These are phyloP conservation scores for Melopsittacus undulatus DNA, from an alignment of 2,797 vertebrate genomes.

Conservation along the genomic window DNA sequence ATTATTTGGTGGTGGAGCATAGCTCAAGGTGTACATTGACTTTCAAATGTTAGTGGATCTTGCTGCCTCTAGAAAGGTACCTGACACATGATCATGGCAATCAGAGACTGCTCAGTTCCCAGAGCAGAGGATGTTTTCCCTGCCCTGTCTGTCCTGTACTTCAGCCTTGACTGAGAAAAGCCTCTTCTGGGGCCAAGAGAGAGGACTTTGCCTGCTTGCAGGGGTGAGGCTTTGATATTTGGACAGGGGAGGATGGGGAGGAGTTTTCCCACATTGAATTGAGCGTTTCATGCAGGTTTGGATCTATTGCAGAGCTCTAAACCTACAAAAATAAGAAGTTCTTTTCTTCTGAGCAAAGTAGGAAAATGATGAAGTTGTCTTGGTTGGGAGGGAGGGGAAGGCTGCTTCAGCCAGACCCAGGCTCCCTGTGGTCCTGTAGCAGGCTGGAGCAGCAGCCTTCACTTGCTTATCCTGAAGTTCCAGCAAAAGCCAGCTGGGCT, in stretches of 20 bases:
- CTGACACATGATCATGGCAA: neutral
- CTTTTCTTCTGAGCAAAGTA: slow-evolving; percentile 10
- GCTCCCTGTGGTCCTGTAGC: neutral
- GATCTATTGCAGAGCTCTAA: neutral
- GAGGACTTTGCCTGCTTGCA: neutral
- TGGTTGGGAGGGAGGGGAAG: neutral
- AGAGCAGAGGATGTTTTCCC: neutral
- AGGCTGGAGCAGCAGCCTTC: neutral
- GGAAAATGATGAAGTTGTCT: slow-evolving; percentile 4
- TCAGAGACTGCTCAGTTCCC: neutral
- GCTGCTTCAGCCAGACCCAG: neutral
- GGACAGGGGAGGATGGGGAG: neutral
- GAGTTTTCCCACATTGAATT: slow-evolving; percentile 43
- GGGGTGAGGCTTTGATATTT: neutral
- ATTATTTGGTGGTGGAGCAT: neutral
- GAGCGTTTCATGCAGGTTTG: slow-evolving; percentile 36
- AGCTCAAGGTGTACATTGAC: neutral
- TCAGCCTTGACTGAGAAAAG: neutral
- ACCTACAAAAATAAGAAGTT: slow-evolving; percentile 23
- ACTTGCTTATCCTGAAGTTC: neutral
- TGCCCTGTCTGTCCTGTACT: neutral
- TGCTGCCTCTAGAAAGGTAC: neutral
- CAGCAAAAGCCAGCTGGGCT: neutral
- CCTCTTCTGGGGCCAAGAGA: neutral
- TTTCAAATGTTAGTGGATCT: neutral